A percentile compares a stretch with the other conserved stretches of the same genome.
Conservation (phyloP, 1,140 invertebrate genomes). For the Stegodyphus dumicola region DNA sequence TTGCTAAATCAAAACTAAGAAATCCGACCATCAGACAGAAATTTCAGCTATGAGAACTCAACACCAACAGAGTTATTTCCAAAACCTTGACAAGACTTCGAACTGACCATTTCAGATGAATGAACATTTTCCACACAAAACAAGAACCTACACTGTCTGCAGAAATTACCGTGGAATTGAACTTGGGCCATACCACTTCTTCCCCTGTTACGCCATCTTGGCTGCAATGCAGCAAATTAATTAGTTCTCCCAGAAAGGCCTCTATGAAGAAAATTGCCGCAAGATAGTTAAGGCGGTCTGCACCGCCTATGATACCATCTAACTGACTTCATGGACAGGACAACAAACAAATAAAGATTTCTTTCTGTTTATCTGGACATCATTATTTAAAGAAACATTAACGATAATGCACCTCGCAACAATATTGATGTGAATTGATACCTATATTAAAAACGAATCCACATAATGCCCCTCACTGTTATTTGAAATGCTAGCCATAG, state of each 20-base stretch:
- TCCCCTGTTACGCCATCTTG: not conserved
- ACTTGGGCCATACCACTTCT: not conserved
- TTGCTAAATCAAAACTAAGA: not conserved
- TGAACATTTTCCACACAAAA: constrained; percentile 9
- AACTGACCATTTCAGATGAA: constrained; percentile 4
- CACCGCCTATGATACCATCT: no score
- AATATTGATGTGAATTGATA: no score
- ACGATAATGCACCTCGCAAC: no score
- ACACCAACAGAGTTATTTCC: not conserved
- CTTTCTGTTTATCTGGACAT: no score
- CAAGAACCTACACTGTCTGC: constrained; percentile 13
- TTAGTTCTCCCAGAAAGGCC: not conserved
- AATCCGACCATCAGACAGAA: not conserved
- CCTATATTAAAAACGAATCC: no score
- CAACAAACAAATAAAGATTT: no score
- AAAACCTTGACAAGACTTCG: constrained; percentile 22
- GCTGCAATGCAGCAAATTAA: not conserved
- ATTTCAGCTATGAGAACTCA: not conserved
- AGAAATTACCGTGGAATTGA: not conserved
- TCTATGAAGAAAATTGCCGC: no score
- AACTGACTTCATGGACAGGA: no score
- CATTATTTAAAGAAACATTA: no score
- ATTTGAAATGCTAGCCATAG: no score
- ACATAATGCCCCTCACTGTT: no score
- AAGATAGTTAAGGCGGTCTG: no score